Conservation (phyloP, 1,140 invertebrate genomes). For the Drosophila kepulauana region DNA sequence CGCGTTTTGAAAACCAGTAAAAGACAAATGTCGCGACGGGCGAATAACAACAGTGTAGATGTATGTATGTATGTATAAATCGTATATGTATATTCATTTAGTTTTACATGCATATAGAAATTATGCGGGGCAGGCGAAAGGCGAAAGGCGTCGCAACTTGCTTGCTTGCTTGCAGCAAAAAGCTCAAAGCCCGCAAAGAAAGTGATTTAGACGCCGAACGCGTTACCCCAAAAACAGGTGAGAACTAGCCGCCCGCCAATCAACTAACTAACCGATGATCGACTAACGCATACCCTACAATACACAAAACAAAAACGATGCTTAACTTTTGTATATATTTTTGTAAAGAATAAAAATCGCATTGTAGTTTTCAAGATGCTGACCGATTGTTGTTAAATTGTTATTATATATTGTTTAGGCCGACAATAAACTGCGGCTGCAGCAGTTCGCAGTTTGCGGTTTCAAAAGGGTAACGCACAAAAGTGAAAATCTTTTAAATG, state of each 20-base stretch:
- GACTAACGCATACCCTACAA: constrained; percentile 36
- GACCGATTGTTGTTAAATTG: constrained; percentile 15
- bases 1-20: constrained; percentile 73
- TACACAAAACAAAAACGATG: not conserved
- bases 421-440: constrained; percentile 1
- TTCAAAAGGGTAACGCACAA: constrained; percentile 57
- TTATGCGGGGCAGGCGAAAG: constrained; percentile 71
- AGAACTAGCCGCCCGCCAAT: not conserved
- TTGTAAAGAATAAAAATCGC: not conserved
- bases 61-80: not conserved
- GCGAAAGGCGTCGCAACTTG: constrained; percentile 23
- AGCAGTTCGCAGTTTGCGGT: constrained; percentile 4
- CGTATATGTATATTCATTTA: constrained; percentile 54
- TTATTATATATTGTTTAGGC: constrained; percentile 4
- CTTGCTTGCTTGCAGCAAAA: constrained; percentile 35
- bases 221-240: constrained; percentile 30
- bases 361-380: not conserved
- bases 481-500: constrained; percentile 65
- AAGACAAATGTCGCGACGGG: constrained; percentile 46
- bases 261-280: not conserved
- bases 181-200: constrained; percentile 61
- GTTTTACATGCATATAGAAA: constrained; percentile 73
- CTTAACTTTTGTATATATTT: not conserved
- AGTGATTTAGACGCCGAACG: constrained; percentile 56
- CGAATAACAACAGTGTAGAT: constrained; percentile 21